These are phyloP conservation scores for Maylandia zebra DNA, from an alignment of 2,113 vertebrate species.

Conservation along the genomic window DNA sequence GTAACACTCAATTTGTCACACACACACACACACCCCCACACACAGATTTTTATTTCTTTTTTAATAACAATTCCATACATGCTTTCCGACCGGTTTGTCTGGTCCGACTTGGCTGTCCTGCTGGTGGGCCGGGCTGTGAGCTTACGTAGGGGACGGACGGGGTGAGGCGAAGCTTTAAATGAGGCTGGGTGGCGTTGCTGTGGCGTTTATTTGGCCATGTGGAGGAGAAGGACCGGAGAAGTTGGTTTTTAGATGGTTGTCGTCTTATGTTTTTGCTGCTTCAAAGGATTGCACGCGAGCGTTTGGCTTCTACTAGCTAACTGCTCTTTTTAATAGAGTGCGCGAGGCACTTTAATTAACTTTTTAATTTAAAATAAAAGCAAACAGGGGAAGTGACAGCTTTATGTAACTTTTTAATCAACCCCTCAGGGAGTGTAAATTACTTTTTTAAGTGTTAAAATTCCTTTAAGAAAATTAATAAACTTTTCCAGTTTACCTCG, in stretches of 20 bases:
- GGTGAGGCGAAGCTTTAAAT: background rate
- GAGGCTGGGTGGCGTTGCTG: background rate
- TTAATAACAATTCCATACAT: background rate
- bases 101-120: background rate
- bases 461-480: background rate
- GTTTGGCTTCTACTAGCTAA: background rate
- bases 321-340: background rate
- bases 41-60: background rate
- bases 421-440: accelerated
- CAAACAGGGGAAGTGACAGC: background rate
- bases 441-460: background rate
- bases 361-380: background rate
- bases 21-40: background rate
- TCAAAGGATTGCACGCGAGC: background rate
- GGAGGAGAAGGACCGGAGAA: background rate
- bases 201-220: background rate
- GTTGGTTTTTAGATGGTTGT: background rate
- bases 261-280: background rate
- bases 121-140: background rate
- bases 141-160: background rate
- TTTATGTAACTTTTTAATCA: background rate
- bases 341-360: background rate
- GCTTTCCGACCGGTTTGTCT: constrained; percentile 8
- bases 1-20: accelerated
- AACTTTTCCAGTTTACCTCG: background rate